phyloP scores from a whole-genome alignment of 2,113 vertebrate species.

The Cyprinus carpio region DNA sequence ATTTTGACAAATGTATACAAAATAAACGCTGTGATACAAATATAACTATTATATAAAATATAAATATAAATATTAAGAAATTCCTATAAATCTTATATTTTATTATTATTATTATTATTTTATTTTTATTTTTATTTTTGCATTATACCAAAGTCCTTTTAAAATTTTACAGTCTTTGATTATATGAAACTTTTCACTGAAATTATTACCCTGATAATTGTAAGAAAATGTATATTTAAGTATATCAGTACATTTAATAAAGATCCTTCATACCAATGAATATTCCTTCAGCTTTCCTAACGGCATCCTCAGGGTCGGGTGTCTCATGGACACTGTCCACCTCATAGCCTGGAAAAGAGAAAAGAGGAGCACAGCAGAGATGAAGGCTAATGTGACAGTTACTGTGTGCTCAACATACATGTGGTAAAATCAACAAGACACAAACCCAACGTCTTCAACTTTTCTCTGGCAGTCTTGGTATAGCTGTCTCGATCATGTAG shows the following conservation, averaged over 20 bases:
- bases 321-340: slow-evolving; percentile 85
- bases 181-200: no score
- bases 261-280: slow-evolving; percentile 78
- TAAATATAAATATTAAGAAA: no score
- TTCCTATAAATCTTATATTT: no score
- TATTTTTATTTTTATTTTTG: no score
- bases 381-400: neutral
- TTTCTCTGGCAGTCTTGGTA: slow-evolving; percentile 76
- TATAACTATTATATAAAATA: no score
- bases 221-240: neutral
- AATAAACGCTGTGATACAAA: neutral
- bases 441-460: slow-evolving; percentile 79
- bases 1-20: neutral
- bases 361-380: neutral
- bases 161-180: no score
- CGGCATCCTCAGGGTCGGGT: slow-evolving; percentile 78
- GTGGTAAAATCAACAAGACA: neutral
- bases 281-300: slow-evolving; percentile 81
- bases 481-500: slow-evolving; percentile 80
- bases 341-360: slow-evolving; percentile 75
- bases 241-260: neutral
- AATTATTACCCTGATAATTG: neutral
- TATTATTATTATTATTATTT: no score
- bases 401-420: no score
- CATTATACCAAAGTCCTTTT: no score